Base-by-base conservation (phyloP, 2,113 vertebrate genomes). In the Aegotheles bennettii region DNA sequence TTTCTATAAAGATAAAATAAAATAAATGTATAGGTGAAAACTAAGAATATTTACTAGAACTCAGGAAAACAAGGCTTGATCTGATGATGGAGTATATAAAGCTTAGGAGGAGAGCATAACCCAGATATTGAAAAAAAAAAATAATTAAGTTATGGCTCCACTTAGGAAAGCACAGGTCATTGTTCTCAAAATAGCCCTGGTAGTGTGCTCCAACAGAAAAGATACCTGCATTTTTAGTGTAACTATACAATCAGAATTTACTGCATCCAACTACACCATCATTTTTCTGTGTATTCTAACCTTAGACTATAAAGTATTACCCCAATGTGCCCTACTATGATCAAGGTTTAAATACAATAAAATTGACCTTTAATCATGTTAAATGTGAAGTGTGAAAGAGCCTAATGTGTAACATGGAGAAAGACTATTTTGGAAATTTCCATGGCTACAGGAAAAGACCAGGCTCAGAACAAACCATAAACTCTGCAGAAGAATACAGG, bases 361-460 rank as follows among this genome's bases (percentile, higher is more conserved):
- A 90, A 90, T 5, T 76, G 76, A 86, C n/a, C n/a, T 86, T 86
- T 63, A 89, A 48, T 90, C 36, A 23, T 48, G n/a, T 63, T 77
- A 78, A 96, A 77, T 64, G 20, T 56, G 60, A 93, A 69, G n/a
- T 51, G 38, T 73, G 67, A 81, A 89, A 91, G 23, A 75, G 35
- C 56, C 21, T 85, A 53, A 82, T 36, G 13, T 59, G 31, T 40
- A 91, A 85, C 24, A 80, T 33, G 38, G 42, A 79, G 48, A 79
- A 95, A 89, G 47, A 54, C 36, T 91, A 77, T 78, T 92, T 91
- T 83, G 60, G 60, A 91, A 91, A 94, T 93, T 94, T 95, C 74
- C 54, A 83, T 64, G 47, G 50, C 76, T 93, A 78, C 65, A 81
- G 53, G 53, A 93, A 93, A 76, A 89, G 73, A 65, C 4, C 16